phyloP scores from a whole-genome alignment of 2,113 vertebrate genomes.

The Leucopsar rothschildi region DNA sequence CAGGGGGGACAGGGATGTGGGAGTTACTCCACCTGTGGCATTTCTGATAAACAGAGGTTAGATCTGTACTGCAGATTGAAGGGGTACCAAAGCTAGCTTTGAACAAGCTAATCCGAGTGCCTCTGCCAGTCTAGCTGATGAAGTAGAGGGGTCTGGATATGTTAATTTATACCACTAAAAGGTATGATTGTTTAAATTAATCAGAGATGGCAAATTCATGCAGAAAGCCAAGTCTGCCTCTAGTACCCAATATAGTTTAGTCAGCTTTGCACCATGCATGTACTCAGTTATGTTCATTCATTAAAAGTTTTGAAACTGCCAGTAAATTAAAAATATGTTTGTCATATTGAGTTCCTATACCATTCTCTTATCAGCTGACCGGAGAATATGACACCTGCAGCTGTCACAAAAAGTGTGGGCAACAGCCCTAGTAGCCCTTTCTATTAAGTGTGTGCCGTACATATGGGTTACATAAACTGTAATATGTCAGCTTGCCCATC shows the following conservation, averaged over 20 bases:
- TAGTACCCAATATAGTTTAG: neutral
- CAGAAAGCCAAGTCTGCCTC: neutral
- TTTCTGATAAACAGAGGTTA: neutral
- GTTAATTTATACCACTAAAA: neutral
- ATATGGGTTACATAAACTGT: neutral
- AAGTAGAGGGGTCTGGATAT: neutral
- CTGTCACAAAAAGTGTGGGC: neutral
- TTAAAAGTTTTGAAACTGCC: neutral
- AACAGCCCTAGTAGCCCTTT: neutral
- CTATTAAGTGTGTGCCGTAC: neutral
- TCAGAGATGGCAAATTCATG: neutral
- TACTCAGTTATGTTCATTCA: neutral
- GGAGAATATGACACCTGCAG: neutral
- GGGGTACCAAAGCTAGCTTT: neutral
- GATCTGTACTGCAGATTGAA: neutral
- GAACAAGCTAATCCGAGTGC: neutral
- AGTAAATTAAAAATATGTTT: neutral
- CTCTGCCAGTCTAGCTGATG: neutral
- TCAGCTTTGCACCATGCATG: neutral
- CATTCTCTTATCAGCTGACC: neutral
- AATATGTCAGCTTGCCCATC: neutral
- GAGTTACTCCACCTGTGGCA: neutral
- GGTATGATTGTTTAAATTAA: neutral
- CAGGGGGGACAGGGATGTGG: rapidly evolving
- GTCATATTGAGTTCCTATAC: neutral